Conservation (phyloP, 2,797 vertebrate genomes). For the Amblyopsis hoosieri region DNA sequence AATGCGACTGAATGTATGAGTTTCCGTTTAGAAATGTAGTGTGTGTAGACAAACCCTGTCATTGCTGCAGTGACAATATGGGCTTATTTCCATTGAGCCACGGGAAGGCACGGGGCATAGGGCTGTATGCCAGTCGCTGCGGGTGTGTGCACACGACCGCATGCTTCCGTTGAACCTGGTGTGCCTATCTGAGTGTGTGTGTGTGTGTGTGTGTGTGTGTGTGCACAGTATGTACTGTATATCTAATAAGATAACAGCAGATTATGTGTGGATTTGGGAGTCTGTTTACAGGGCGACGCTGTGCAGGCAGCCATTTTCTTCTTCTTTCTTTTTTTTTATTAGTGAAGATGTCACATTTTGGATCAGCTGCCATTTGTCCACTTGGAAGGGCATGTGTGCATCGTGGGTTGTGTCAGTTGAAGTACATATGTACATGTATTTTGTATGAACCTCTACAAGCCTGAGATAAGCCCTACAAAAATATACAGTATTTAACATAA, state of each 20-base stretch:
- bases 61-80: constrained; percentile 26
- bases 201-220: background rate
- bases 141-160: background rate
- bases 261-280: background rate
- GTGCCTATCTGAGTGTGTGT: constrained; percentile 17
- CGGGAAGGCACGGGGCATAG: constrained; percentile 30
- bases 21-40: constrained; percentile 23
- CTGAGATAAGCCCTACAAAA: no score
- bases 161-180: constrained; percentile 13
- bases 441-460: no score
- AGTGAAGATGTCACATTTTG: constrained; percentile 31
- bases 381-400: constrained; percentile 5
- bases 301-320: constrained; percentile 29
- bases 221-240: no score
- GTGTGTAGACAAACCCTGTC: constrained; percentile 33
- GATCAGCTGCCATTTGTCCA: constrained; percentile 13
- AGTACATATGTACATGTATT: no score
- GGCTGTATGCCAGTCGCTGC: background rate
- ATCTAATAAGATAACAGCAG: no score
- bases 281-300: constrained; percentile 45
- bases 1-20: constrained; percentile 36
- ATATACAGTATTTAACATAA: no score
- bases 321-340: no score
- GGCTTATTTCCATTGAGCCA: constrained; percentile 28
- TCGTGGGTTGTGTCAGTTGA: constrained; percentile 1